phyloP scores from a whole-genome alignment of 1,140 invertebrate genomes.

The Musca domestica region DNA sequence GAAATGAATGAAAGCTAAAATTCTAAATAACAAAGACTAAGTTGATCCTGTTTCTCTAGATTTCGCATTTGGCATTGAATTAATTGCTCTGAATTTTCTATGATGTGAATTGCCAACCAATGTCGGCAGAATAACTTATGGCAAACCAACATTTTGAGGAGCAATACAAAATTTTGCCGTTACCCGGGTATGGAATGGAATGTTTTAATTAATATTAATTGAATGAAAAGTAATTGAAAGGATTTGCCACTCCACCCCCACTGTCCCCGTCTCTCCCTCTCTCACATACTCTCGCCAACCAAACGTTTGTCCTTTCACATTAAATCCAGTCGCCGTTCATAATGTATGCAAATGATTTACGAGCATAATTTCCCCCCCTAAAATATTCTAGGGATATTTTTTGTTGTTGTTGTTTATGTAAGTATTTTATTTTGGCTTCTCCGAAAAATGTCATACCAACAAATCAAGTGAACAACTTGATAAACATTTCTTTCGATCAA shows the following conservation, averaged over 20 bases:
- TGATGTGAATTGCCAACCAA: not conserved
- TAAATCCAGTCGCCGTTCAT: slow-evolving; percentile 34
- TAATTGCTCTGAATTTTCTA: slow-evolving; percentile 1
- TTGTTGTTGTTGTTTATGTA: not conserved
- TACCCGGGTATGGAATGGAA: not conserved
- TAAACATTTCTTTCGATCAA: slow-evolving; percentile 15
- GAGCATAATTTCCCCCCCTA: slow-evolving; percentile 26
- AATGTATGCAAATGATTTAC: slow-evolving; percentile 54
- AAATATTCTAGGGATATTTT: not conserved
- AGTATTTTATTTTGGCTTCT: not conserved
- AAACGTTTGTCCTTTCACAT: slow-evolving; percentile 13
- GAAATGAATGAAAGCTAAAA: slow-evolving; percentile 19
- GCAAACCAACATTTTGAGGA: too few relatives aligned
- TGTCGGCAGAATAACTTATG: too few relatives aligned
- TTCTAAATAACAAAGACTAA: slow-evolving; percentile 17
- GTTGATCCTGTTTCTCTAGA: not conserved
- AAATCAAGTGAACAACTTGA: slow-evolving; percentile 15
- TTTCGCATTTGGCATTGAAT: slow-evolving; percentile 18
- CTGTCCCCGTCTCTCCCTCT: too few relatives aligned
- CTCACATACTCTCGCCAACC: not conserved
- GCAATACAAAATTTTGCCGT: too few relatives aligned
- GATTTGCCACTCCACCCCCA: not conserved
- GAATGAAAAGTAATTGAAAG: slow-evolving; percentile 20
- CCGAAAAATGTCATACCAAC: not conserved
- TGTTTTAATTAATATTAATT: slow-evolving; percentile 23